A percentile compares a stretch with the other conserved stretches of the same genome.
Evolutionary conservation across 2,797 vertebrate species (phyloP).

Genomic region (Xiphophorus birchmanni): DNA sequence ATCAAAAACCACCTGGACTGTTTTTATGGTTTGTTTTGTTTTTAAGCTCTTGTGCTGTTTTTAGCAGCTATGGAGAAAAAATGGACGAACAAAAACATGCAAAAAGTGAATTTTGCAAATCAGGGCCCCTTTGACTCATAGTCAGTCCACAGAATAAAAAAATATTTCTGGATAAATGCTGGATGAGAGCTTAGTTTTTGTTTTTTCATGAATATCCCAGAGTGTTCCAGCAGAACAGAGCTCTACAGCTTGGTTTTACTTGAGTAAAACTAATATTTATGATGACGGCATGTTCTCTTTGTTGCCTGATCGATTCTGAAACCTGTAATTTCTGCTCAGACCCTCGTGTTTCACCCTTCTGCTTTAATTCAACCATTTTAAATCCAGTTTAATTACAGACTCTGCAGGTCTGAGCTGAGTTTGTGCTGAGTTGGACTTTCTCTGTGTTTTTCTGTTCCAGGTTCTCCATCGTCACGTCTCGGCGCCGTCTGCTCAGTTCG

Average conservation of each 20-base stretch:
- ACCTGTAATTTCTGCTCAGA: background rate
- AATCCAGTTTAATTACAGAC: conserved; percentile 1
- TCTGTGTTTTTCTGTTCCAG: background rate
- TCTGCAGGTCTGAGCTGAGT: background rate
- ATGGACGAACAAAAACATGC: too few relatives aligned
- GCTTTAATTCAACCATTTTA: background rate
- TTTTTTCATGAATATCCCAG: background rate
- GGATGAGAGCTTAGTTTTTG: background rate
- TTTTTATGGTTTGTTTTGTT: background rate
- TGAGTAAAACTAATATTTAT: background rate
- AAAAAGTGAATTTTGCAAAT: too few relatives aligned
- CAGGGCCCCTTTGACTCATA: too few relatives aligned
- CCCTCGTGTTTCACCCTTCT: background rate
- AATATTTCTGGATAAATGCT: background rate
- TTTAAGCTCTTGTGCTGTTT: background rate
- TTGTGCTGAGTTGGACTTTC: background rate
- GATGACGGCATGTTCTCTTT: background rate
- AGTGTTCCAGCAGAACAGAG: background rate
- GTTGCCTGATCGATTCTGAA: background rate
- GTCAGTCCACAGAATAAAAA: background rate
- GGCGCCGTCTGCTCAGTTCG: background rate
- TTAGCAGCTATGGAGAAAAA: too few relatives aligned
- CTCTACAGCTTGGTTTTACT: background rate
- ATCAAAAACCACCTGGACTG: too few relatives aligned
- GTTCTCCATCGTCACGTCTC: background rate